Base-by-base conservation (phyloP, 1,140 invertebrate genomes). In the Antheraea mylitta region DNA sequence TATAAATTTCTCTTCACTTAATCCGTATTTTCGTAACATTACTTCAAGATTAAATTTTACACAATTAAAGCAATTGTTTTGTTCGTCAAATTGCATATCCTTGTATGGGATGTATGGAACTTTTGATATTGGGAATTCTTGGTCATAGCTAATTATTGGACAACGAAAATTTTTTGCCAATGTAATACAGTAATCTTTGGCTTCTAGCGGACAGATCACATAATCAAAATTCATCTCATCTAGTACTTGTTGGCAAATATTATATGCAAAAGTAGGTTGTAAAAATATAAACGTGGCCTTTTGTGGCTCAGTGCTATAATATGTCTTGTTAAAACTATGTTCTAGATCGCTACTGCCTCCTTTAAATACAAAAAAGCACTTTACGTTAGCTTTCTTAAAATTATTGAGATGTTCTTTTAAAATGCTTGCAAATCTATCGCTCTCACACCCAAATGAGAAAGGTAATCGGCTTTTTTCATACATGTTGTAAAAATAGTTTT, bases 351-450 rank as follows among this genome's bases (percentile, higher is more conserved):
- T 13, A 19, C 77, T 70, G 3, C 78, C 83, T 13, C 83, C 83
- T 71, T 83, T 85, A 19, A 87, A 80, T 8, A 87, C 45, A 38
- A 87, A 75, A 36, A 76, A 74, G 60, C 83, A 85, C 65, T 76
- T 79, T 3, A 87, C 67, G 18, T 84, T 84, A 11, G 80, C 76
- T 30, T 69, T 69, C 64, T 78, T 78, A 48, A 83, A 87, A 58
- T 69, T 76, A 7, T 16, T 18, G 0, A 87, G 60, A 10, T 71
- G 42, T 11, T 69, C 63, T 60, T 67, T 74, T n/a, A 87, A 6
- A 45, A 75, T 72, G 1, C 65, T 38, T n/a, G 78, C 82, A 36
- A 77, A 82, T 10, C 58, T 64, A 22, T 84, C 66, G 19, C 77
- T 64, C 60, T 87, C 82, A 8, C 75, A 69, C 16, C 83, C 85